Evolutionary conservation across 2,888 invertebrate genomes (phyloP), one percentile per base, ranked within the genome.

Genomic region (Watsonalla cultraria): DNA sequence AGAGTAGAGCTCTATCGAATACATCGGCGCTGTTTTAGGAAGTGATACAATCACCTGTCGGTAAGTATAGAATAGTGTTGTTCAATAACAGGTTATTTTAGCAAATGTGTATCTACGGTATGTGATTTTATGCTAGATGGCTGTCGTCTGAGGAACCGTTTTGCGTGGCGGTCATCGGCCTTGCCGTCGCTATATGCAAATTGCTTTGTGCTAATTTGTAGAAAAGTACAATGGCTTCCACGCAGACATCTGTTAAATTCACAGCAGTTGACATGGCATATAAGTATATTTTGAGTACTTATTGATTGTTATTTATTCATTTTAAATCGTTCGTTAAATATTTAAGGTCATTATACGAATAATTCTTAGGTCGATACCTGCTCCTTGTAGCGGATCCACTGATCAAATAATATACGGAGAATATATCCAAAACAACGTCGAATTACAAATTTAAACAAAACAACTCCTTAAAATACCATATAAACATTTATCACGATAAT

Each of bases 121-220:
- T 70, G 59, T 74, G 70, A 72, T 78, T 74, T 68, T 65, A 73
- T 70, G 64, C 60, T 70, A 68, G 65, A 69, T 70, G 64, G 59
- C 64, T 63, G 55, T 53, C 59, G 60, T 61, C 64, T 62, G 72
- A 72, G 68, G 74, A 74, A 75, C 70, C 72, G 72, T 74, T 74
- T 71, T 69, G 62, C 68, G 66, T 65, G 64, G 67, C 80, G 85
- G 86, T 85, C 84, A 78, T 75, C 72, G 81, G 75, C 82, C 82
- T 80, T 77, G 72, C 73, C 71, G 70, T 72, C 71, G 68, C 67
- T 77, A 69, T 73, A 80, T 82, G 80, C 74, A 82, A 84, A 84
- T 83, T 72, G 66, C 58, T 72, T 67, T 67, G 69, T 62, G 76
- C 76, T 79, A 78, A 84, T 82, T 80, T 70, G 74, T 72, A 66